These are phyloP conservation scores for Xestoiulus laeticollis DNA, from an alignment of 2,888 invertebrate species.

Conservation along the genomic window DNA sequence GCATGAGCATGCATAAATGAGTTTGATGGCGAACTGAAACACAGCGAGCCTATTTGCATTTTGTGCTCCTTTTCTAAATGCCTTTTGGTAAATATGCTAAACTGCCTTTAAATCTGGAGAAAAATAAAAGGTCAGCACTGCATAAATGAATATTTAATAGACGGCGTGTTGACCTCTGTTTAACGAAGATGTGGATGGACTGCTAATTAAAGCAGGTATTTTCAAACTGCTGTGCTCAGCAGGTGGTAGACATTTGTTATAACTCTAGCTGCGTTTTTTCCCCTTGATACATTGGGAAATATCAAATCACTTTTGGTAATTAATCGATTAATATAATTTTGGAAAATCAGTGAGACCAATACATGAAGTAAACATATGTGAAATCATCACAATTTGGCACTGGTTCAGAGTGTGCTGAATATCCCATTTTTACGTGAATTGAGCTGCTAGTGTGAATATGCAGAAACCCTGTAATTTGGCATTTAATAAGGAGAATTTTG, in stretches of 20 bases:
- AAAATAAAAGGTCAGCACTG: slow-evolving; percentile 16
- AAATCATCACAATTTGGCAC: too few species aligned
- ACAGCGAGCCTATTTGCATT: slow-evolving; percentile 10
- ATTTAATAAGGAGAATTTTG: neutral
- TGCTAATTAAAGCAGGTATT: neutral
- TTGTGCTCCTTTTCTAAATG: neutral
- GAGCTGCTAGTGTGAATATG: too few species aligned
- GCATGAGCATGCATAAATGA: neutral
- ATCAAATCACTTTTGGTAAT: too few species aligned
- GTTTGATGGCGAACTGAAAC: neutral
- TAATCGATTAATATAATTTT: too few species aligned
- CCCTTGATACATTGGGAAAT: too few species aligned
- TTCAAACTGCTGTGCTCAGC: too few species aligned
- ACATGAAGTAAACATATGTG: too few species aligned
- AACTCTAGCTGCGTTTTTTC: too few species aligned
- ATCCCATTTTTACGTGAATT: too few species aligned
- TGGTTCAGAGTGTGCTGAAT: too few species aligned
- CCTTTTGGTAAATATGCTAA: slow-evolving; percentile 13
- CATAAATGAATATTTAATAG: neutral
- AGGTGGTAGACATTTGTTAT: too few species aligned
- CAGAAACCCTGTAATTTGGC: neutral
- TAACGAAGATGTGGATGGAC: neutral
- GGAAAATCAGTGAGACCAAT: too few species aligned
- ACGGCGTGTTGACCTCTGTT: neutral
- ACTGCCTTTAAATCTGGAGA: slow-evolving; percentile 16